phyloP scores from a whole-genome alignment of 2,797 vertebrate genomes.

The Falco concolor region DNA sequence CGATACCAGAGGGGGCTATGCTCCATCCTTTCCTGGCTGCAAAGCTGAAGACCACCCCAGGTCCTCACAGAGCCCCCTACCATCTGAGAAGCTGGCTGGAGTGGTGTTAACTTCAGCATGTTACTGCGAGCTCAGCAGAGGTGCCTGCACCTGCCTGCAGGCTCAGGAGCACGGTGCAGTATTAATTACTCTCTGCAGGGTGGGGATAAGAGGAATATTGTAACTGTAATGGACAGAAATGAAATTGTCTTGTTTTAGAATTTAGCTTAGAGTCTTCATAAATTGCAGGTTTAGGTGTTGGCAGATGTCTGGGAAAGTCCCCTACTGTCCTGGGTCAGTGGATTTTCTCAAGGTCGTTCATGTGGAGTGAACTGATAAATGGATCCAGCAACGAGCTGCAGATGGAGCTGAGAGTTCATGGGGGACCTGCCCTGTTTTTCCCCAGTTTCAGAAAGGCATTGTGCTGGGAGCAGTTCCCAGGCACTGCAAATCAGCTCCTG shows the following conservation, averaged over 20 bases:
- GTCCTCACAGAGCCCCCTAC: neutral
- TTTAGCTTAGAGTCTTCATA: neutral
- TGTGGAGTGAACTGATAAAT: conserved; percentile 55
- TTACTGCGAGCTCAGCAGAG: neutral
- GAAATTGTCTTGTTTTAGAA: conserved; percentile 19
- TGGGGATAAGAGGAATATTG: neutral
- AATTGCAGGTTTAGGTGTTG: conserved; percentile 44
- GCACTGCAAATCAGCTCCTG: neutral
- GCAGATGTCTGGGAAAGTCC: conserved; percentile 56
- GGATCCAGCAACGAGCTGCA: conserved; percentile 13
- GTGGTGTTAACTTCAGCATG: neutral
- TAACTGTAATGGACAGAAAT: conserved; percentile 19
- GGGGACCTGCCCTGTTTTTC: conserved; percentile 30
- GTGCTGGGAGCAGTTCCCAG: neutral
- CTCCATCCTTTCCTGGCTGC: neutral
- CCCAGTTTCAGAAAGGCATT: neutral
- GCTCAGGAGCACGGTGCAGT: neutral
- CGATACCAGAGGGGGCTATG: accelerated
- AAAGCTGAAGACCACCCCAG: neutral
- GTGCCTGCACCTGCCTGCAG: neutral
- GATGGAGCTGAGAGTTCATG: conserved; percentile 37
- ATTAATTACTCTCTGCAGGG: conserved; percentile 20
- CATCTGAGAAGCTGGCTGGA: neutral
- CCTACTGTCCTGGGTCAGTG: conserved; percentile 39
- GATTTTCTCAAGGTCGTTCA: conserved; percentile 45